These are phyloP conservation scores for Archilochus colubris DNA, from an alignment of 2,113 vertebrate genomes.

Conservation along the genomic window DNA sequence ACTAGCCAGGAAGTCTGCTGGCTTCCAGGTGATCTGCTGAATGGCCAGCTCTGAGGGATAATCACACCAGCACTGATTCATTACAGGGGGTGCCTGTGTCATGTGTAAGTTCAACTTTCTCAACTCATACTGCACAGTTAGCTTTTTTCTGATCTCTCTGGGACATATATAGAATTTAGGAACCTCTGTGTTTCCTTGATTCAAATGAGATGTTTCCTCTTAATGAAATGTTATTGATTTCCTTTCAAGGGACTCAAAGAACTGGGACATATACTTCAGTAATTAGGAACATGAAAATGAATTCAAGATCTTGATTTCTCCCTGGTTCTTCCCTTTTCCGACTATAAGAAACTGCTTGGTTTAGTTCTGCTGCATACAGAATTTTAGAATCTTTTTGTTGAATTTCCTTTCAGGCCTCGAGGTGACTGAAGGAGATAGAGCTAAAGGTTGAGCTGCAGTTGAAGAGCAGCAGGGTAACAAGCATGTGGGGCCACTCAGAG, in stretches of 20 bases:
- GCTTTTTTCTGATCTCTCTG: neutral
- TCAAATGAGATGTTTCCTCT: neutral
- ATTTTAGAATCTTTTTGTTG: neutral
- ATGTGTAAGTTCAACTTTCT: neutral
- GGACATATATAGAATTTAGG: neutral
- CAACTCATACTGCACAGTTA: neutral
- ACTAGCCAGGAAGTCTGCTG: neutral
- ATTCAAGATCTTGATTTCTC: neutral
- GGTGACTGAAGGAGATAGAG: neutral
- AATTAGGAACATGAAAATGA: neutral
- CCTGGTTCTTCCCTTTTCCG: neutral
- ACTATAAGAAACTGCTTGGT: neutral
- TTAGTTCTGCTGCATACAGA: neutral
- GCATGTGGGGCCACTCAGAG: neutral
- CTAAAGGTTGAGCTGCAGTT: neutral
- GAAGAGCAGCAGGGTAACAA: neutral
- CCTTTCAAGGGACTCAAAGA: neutral
- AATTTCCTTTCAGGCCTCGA: neutral
- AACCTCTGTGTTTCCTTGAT: neutral
- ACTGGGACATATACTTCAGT: neutral
- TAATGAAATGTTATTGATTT: neutral
- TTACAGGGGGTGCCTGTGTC: rapidly evolving
- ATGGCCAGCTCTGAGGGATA: neutral
- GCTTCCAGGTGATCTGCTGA: neutral
- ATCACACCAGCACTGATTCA: neutral